Base-by-base conservation (phyloP, 1,140 invertebrate genomes). In the Planococcus citri region DNA sequence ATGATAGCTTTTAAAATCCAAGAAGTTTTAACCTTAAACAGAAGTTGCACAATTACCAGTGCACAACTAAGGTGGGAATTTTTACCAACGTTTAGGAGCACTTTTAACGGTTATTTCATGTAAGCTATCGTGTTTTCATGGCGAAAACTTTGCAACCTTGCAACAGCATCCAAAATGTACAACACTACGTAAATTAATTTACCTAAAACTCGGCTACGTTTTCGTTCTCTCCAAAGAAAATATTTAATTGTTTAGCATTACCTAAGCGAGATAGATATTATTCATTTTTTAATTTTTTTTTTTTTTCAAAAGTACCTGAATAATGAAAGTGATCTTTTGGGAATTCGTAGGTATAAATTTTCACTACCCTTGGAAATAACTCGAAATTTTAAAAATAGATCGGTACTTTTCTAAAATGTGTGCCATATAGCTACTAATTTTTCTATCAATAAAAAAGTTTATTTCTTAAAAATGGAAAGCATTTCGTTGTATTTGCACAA, bases 101-200 rank as follows among this genome's bases (percentile, higher is more conserved):
- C n/a, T 51, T 51, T 51, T 51, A 51, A 51, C 41, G 41, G 41
- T 51, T 51, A 51, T 51, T 51, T 51, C n/a, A 51, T 51, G 41
- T 51, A n/a, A n/a, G n/a, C n/a, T n/a, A 17, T 14, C 17, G 17
- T 51, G n/a, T 51, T 17, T 51, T 51, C 41, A 51, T n/a, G 41
- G 10, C 17, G 17, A 51, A 51, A 51, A 51, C 41, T 51, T 51
- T 51, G 4, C n/a, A 51, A 20, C 41, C 41, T 51, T n/a, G 6
- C 17, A 51, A 51, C 41, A 51, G n/a, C 41, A 51, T 51, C n/a
- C n/a, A 51, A 51, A 17, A 51, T 51, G 41, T 51, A 51, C 3
- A 51, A 51, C 41, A 51, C 17, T 9, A 51, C 12, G 41, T 51
- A 51, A 51, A 51, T 51, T 51, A 51, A 51, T 51, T 51, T 51